Conservation (phyloP, 2,888 invertebrate genomes). For the Sesia apiformis region DNA sequence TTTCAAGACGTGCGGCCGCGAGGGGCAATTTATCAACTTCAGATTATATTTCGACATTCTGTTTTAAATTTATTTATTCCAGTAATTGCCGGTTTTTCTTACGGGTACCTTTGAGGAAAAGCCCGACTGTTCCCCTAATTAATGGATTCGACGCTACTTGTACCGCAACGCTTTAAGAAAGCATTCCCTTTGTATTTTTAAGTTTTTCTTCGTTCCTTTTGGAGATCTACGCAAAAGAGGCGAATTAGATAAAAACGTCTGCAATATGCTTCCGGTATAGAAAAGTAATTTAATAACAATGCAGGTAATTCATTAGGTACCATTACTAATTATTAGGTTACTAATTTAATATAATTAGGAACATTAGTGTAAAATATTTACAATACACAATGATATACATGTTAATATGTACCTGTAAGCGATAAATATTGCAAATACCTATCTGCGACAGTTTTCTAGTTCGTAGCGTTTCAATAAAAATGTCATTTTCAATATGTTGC, state of each 20-base stretch:
- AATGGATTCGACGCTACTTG: slow-evolving; percentile 23
- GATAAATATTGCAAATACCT: background rate
- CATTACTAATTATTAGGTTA: too few relatives aligned
- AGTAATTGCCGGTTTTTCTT: slow-evolving; percentile 37
- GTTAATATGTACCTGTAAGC: background rate
- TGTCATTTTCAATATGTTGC: slow-evolving; percentile 41
- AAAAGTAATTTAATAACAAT: too few relatives aligned
- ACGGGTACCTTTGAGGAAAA: slow-evolving; percentile 19
- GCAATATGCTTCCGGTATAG: too few relatives aligned
- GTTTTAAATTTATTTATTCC: slow-evolving; percentile 33
- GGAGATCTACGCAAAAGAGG: too few relatives aligned
- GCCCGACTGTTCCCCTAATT: slow-evolving; percentile 28
- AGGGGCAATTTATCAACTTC: slow-evolving; percentile 32
- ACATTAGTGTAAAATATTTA: too few relatives aligned
- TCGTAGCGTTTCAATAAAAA: slow-evolving; percentile 38
- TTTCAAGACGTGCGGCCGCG: slow-evolving; percentile 14
- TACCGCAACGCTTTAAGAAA: background rate
- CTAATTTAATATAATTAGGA: too few relatives aligned
- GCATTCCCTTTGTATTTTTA: background rate
- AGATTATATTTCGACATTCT: slow-evolving; percentile 34
- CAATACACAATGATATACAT: too few relatives aligned
- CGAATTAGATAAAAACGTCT: too few relatives aligned
- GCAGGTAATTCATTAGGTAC: too few relatives aligned
- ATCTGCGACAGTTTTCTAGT: slow-evolving; percentile 15
- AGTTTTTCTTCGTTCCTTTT: background rate